Evolutionary conservation across 1,140 invertebrate species (phyloP).

Genomic region (Trichomalopsis sarcophagae): DNA sequence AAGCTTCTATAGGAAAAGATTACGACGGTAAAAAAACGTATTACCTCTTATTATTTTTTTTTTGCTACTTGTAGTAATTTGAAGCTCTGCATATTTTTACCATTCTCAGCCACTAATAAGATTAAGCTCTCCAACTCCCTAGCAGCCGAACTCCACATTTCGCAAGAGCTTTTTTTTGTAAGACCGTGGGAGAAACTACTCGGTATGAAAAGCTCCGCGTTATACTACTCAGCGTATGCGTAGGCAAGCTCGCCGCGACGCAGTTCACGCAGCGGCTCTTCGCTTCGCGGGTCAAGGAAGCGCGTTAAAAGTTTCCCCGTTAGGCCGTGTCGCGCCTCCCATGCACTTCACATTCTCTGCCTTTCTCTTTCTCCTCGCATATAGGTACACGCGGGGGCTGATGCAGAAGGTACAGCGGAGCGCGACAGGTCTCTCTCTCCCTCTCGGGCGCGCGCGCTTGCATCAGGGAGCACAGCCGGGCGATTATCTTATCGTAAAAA

Average conservation of each 20-base stretch:
- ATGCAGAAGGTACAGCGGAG: not conserved
- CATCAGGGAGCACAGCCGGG: slow-evolving; percentile 19
- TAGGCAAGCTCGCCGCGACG: not conserved
- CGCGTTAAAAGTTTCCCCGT: slow-evolving; percentile 28
- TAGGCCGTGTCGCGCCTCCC: not conserved
- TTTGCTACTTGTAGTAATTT: too few relatives aligned
- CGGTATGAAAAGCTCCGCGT: not conserved
- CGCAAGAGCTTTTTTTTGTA: not conserved
- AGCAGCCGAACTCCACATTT: not conserved
- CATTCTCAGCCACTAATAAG: too few relatives aligned
- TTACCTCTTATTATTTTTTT: too few relatives aligned
- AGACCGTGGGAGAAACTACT: not conserved
- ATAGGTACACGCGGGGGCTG: not conserved
- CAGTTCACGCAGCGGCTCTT: not conserved
- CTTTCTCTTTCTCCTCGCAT: not conserved
- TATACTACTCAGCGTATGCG: not conserved
- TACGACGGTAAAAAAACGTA: too few relatives aligned
- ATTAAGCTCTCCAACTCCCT: not conserved
- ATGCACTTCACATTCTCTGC: not conserved
- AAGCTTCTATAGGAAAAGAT: too few relatives aligned
- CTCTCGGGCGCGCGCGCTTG: not conserved
- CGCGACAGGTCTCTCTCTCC: not conserved
- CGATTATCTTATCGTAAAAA: slow-evolving; percentile 50
- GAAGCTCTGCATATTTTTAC: too few relatives aligned
- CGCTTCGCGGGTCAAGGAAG: slow-evolving; percentile 11